Evolutionary conservation across 1,140 invertebrate genomes (phyloP).

Genomic region (Drosophila parabipectinata): DNA sequence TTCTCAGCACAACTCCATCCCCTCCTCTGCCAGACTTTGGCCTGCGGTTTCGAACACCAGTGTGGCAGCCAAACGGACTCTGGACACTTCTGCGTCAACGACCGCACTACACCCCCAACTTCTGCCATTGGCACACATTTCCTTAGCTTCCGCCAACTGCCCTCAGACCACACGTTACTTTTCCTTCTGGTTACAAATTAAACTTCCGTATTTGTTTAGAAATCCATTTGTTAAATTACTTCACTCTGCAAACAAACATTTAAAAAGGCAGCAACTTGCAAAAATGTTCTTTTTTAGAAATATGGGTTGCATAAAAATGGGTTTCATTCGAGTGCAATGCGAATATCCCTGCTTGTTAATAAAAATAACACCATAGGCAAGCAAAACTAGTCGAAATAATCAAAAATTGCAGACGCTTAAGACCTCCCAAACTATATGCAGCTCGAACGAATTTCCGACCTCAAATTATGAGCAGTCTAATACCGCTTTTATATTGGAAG

Average conservation of each 20-base stretch:
- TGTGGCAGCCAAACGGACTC: conserved; percentile 59
- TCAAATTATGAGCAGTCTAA: no score
- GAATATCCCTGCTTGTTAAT: no score
- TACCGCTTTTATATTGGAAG: no score
- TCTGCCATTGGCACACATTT: conserved; percentile 78
- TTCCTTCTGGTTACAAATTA: conserved; percentile 83
- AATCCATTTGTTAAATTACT: conserved; percentile 84
- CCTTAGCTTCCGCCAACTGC: conserved; percentile 64
- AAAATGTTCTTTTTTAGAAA: conserved; percentile 53
- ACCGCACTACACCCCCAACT: conserved; percentile 2
- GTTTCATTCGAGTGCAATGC: conserved; percentile 51
- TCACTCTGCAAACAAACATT: conserved; percentile 52
- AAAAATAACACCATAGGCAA: no score
- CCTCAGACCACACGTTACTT: conserved; percentile 53
- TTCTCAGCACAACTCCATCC: conserved; percentile 15
- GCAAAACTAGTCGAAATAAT: no score
- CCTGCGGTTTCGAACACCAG: conserved; percentile 65
- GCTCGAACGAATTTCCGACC: no score
- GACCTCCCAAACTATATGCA: no score
- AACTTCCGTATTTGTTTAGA: conserved; percentile 83
- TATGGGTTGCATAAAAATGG: conserved; percentile 64
- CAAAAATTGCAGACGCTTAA: no score
- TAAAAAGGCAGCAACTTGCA: conserved; percentile 3
- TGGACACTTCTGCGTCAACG: conserved; percentile 26
- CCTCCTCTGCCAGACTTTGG: conserved; percentile 27